Percentiles rank a stretch among this genome's conserved stretches.
These are phyloP conservation scores for Pachycephala philippinensis DNA, from an alignment of 2,113 vertebrate genomes.

Conservation along the genomic window DNA sequence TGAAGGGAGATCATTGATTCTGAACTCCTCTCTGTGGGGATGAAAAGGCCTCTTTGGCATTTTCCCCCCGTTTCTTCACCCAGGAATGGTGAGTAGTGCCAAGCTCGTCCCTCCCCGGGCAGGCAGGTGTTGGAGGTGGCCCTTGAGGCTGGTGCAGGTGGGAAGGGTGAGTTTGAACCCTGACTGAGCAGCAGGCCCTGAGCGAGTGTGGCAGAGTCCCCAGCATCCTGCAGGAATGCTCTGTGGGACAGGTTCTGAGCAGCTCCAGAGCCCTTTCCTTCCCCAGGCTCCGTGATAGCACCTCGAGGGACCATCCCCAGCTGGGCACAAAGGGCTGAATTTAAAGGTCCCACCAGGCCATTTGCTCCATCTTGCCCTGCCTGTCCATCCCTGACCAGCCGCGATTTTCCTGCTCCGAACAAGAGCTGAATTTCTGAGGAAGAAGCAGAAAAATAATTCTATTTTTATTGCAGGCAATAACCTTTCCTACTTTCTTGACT, in stretches of 20 bases:
- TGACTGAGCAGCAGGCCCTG: background rate
- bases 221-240: background rate
- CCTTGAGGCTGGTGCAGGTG: background rate
- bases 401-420: background rate
- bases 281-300: background rate
- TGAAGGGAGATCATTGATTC: background rate
- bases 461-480: background rate
- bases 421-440: background rate
- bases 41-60: background rate
- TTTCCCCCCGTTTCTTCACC: background rate
- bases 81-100: background rate
- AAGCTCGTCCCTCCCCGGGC: background rate
- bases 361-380: background rate
- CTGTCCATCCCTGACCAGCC: background rate
- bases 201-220: background rate
- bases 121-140: background rate
- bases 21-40: background rate
- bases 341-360: background rate
- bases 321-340: background rate
- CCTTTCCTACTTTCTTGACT: background rate
- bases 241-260: background rate
- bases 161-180: background rate
- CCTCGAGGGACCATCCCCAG: background rate
- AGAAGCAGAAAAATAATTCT: background rate
- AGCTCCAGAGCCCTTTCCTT: background rate